Evolutionary conservation across 2,888 invertebrate species (phyloP), one percentile per base, ranked within the genome.

Genomic region (Mechanitis messenoides): DNA sequence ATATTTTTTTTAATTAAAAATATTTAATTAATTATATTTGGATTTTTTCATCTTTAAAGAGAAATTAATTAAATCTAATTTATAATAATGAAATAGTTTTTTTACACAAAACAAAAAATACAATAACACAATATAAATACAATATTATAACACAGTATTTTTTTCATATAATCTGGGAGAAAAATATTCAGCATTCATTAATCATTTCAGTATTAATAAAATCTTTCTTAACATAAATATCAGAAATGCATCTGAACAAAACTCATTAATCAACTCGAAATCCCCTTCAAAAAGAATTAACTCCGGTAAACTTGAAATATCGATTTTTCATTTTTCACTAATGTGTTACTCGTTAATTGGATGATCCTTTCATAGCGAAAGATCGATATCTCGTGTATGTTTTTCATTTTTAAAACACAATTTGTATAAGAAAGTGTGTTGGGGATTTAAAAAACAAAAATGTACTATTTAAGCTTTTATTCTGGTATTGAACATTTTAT

Each of bases 291-390:
- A 50, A 50, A 31, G 31, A 50, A 47, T 20, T 6, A 31, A 9
- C 50, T 11, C 31, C 50, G 28, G 6, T 47, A 28, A 47, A 28
- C 20, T 50, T 31, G 9, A 31, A 31, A 50, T 0, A 11, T 31
- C 28, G 50, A 31, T 31, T 50, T 50, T 50, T 50, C 31, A 50
- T 7, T 50, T 50, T 31, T 50, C 31, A 31, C 31, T 50, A 50
- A 50, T 31, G 28, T 50, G 9, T 50, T 50, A 7, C 28, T 50
- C 31, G 50, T 50, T 50, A 50, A 50, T 50, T 50, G 50, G 50
- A 50, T 31, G 31, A 3, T 9, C 50, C 31, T 31, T 50, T 50
- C 31, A 31, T 28, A 2, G 28, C 50, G 7, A 42, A 50, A 50
- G 50, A 11, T 50, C 47, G 47, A 9, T 31, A 50, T 31, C 31